A percentile compares a stretch with the other conserved stretches of the same genome.
Evolutionary conservation across 2,797 vertebrate species (phyloP).

Genomic region (Orestias chungarensis): DNA sequence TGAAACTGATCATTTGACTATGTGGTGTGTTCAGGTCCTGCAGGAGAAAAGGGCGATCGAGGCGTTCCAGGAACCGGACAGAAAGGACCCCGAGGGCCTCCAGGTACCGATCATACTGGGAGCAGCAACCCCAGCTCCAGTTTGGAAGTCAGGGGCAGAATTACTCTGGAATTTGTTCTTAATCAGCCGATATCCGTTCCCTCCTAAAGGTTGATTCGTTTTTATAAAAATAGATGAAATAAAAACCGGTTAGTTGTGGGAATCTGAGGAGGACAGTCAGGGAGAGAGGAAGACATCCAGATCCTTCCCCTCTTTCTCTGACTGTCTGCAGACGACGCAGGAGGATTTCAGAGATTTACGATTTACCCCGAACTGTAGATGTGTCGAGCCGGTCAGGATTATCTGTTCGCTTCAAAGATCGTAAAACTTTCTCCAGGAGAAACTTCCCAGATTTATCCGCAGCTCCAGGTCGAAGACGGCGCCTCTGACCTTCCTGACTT

Average conservation of each 20-base stretch:
- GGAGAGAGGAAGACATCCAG: too few species aligned
- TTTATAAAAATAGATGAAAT: too few species aligned
- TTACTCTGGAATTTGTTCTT: too few species aligned
- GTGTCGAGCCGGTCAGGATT: neutral
- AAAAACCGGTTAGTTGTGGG: too few species aligned
- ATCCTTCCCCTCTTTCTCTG: neutral
- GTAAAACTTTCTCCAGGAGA: neutral
- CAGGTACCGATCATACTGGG: conserved; percentile 79
- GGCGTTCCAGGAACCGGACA: conserved; percentile 83
- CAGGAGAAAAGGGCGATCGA: conserved; percentile 95
- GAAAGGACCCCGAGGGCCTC: conserved; percentile 88
- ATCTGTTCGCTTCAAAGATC: conserved; percentile 8
- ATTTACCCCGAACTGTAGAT: conserved; percentile 12
- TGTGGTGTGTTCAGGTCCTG: conserved; percentile 73
- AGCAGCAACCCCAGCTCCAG: neutral
- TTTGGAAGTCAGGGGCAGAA: too few species aligned
- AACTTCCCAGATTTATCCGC: too few species aligned
- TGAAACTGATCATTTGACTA: neutral
- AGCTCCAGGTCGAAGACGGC: too few species aligned
- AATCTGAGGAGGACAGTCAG: too few species aligned
- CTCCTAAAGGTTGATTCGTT: too few species aligned
- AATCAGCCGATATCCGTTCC: too few species aligned
- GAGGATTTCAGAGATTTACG: neutral
- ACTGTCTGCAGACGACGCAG: conserved; percentile 17
- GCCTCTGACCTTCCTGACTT: too few species aligned